Evolutionary conservation across 2,888 invertebrate genomes (phyloP).

Genomic region (Drosophila flavopinicola): DNA sequence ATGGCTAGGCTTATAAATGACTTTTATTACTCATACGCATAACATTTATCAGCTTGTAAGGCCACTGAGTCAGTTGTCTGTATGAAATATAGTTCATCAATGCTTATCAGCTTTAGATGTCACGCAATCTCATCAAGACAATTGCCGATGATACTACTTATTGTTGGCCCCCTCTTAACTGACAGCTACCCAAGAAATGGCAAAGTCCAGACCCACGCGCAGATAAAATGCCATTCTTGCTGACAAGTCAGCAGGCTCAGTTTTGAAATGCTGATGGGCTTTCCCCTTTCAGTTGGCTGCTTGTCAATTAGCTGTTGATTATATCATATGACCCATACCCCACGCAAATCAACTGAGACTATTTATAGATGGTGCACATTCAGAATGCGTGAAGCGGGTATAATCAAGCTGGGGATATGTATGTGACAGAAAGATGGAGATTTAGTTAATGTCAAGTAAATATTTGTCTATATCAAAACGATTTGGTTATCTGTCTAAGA

Average conservation of each 20-base stretch:
- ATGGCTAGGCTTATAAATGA: too few species aligned
- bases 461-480: too few species aligned
- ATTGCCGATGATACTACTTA: slow-evolving; percentile 17
- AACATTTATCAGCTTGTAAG: slow-evolving; percentile 1
- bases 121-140: slow-evolving; percentile 32
- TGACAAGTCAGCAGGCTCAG: slow-evolving; percentile 16
- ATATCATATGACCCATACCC: slow-evolving; percentile 9
- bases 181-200: slow-evolving; percentile 12
- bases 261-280: slow-evolving; percentile 3
- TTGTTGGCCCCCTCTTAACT: neutral
- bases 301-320: slow-evolving; percentile 37
- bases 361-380: neutral
- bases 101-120: slow-evolving; percentile 36
- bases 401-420: neutral
- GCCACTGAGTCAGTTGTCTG: slow-evolving; percentile 23
- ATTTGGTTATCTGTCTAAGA: too few species aligned
- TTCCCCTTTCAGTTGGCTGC: neutral
- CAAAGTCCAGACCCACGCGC: slow-evolving; percentile 3
- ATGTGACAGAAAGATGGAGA: too few species aligned
- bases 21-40: neutral
- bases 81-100: slow-evolving; percentile 16
- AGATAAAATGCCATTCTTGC: slow-evolving; percentile 26
- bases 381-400: neutral
- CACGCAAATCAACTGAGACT: neutral
- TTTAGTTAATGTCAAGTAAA: neutral